Evolutionary conservation across 2,888 invertebrate species (phyloP).

Genomic region (Drosophila kambysellisi): DNA sequence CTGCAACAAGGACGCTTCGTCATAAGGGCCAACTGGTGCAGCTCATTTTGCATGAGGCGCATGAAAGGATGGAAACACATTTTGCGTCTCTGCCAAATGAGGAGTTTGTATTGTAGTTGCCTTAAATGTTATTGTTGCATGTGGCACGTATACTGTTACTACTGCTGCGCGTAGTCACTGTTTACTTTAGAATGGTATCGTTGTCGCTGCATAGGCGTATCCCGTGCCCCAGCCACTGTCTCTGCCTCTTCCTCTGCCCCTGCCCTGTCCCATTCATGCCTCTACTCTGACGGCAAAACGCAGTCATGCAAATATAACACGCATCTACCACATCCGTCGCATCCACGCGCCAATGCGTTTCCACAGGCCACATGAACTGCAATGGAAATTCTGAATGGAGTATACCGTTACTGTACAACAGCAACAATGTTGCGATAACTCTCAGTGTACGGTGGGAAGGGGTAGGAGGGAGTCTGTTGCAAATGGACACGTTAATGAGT

Average conservation of each 20-base stretch:
- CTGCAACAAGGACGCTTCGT: background rate
- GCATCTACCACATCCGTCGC: slow-evolving; percentile 41
- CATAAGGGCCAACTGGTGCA: slow-evolving; percentile 16
- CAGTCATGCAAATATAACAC: slow-evolving; percentile 78
- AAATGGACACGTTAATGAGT: slow-evolving; percentile 29
- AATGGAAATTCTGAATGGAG: slow-evolving; percentile 3
- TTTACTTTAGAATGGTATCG: slow-evolving; percentile 62
- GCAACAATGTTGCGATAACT: slow-evolving; percentile 1
- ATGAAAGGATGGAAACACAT: slow-evolving; percentile 18
- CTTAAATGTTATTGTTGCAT: slow-evolving; percentile 67
- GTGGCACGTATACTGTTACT: slow-evolving; percentile 56
- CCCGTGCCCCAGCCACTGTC: background rate
- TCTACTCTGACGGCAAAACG: slow-evolving; percentile 59
- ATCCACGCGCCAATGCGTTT: slow-evolving; percentile 26
- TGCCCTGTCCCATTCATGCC: background rate
- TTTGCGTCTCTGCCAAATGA: slow-evolving; percentile 56
- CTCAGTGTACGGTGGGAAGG: background rate
- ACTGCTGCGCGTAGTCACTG: slow-evolving; percentile 47
- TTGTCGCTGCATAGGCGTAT: slow-evolving; percentile 48
- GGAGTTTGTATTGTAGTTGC: slow-evolving; percentile 52
- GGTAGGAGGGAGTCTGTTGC: background rate
- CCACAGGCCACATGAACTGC: slow-evolving; percentile 27
- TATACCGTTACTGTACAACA: background rate
- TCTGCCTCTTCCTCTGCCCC: background rate
- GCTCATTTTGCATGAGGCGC: slow-evolving; percentile 42